A percentile compares a stretch with the other conserved stretches of the same genome.
Conservation (phyloP, 2,888 invertebrate genomes). For the Crocallis elinguaria region DNA sequence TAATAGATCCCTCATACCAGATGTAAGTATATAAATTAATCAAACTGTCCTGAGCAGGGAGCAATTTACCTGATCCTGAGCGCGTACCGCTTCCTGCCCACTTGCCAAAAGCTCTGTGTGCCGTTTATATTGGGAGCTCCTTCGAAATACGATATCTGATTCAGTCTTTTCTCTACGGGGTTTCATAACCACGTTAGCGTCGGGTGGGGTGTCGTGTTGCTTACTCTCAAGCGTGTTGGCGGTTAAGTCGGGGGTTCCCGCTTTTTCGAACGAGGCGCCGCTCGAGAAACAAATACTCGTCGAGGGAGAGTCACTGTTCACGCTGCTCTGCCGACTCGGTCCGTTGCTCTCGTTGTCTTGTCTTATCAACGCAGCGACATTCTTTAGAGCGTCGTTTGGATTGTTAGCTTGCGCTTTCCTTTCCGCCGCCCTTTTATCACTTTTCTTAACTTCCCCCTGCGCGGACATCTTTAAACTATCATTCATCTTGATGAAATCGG, state of each 20-base stretch:
- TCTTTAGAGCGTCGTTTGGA: constrained; percentile 77
- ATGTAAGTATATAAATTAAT: constrained; percentile 69
- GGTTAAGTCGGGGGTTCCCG: constrained; percentile 71
- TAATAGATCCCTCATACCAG: constrained; percentile 77
- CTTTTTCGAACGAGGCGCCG: constrained; percentile 66
- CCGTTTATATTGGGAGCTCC: constrained; percentile 77
- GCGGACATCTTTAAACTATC: constrained; percentile 79
- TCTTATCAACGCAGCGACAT: constrained; percentile 71
- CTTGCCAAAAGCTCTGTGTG: constrained; percentile 72
- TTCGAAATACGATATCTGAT: constrained; percentile 92
- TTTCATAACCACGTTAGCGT: constrained; percentile 75
- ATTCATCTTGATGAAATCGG: constrained; percentile 87
- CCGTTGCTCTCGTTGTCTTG: constrained; percentile 71
- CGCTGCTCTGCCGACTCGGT: constrained; percentile 72
- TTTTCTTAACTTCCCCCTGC: constrained; percentile 69
- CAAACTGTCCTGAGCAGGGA: constrained; percentile 78
- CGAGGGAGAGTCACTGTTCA: constrained; percentile 75
- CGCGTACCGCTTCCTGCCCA: constrained; percentile 85
- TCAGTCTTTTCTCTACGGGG: constrained; percentile 95
- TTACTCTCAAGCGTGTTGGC: constrained; percentile 66
- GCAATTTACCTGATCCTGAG: constrained; percentile 81
- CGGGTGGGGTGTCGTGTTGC: constrained; percentile 49
- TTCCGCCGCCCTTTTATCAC: constrained; percentile 55
- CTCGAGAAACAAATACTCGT: constrained; percentile 71
- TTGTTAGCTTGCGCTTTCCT: constrained; percentile 60